Evolutionary conservation across 2,797 vertebrate genomes (phyloP).

Genomic region (Antrozous pallidus): DNA sequence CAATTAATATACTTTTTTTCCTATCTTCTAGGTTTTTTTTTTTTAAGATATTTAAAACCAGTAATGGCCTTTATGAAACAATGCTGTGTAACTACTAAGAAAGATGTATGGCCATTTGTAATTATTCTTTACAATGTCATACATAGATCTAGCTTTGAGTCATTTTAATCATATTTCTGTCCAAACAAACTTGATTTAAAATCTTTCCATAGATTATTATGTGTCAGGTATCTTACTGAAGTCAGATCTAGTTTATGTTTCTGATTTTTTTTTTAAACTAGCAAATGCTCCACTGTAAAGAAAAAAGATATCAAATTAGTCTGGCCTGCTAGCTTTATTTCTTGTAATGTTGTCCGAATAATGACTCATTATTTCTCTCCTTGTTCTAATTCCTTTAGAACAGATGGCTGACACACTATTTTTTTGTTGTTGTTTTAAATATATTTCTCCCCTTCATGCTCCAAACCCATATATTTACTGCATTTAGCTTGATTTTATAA

Average conservation of each 20-base stretch:
- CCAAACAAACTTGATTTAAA: slow-evolving; percentile 65
- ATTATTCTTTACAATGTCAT: slow-evolving; percentile 46
- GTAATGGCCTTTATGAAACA: slow-evolving; percentile 46
- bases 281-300: not conserved
- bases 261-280: slow-evolving; percentile 5
- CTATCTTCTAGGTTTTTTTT: not conserved
- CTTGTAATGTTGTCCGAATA: not conserved
- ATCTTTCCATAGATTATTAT: slow-evolving; percentile 52
- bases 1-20: not conserved
- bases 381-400: slow-evolving; percentile 1
- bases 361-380: slow-evolving; percentile 32
- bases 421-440: slow-evolving; percentile 22
- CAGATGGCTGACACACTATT: not conserved
- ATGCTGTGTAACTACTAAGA: slow-evolving; percentile 28
- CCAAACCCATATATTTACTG: not conserved
- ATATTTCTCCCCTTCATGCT: not conserved
- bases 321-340: slow-evolving; percentile 22
- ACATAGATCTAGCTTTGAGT: slow-evolving; percentile 46
- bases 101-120: slow-evolving; percentile 55
- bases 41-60: not conserved
- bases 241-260: slow-evolving; percentile 36
- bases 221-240: slow-evolving; percentile 42
- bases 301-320: slow-evolving; percentile 8
- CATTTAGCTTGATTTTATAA: slow-evolving; percentile 39
- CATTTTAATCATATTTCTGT: slow-evolving; percentile 57